Evolutionary conservation across 2,797 vertebrate species (phyloP).

Genomic region (Pipistrellus pygmaeus): DNA sequence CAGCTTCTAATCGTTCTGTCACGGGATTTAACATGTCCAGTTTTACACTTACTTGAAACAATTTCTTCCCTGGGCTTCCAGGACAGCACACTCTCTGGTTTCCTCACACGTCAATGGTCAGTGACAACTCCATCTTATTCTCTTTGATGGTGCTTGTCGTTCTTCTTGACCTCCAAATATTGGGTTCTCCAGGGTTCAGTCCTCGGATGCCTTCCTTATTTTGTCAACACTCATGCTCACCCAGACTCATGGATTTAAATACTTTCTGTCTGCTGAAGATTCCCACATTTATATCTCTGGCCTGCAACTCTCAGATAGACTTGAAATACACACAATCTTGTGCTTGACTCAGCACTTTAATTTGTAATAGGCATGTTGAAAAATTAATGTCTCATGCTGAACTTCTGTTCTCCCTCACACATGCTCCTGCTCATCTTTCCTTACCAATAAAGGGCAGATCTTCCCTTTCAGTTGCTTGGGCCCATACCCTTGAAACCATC

Average conservation of each 20-base stretch:
- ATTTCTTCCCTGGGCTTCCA: constrained; percentile 6
- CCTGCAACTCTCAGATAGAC: not conserved
- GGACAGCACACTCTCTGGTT: not conserved
- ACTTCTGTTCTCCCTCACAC: not conserved
- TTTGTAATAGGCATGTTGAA: constrained; percentile 49
- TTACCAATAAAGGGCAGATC: not conserved
- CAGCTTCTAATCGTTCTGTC: not conserved
- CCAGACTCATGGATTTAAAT: not conserved
- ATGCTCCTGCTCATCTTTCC: not conserved
- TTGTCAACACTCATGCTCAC: not conserved
- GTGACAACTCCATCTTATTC: not conserved
- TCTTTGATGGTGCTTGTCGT: not conserved
- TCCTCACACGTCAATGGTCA: not conserved
- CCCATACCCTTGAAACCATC: not conserved
- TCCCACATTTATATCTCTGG: not conserved
- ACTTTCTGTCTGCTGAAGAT: not conserved
- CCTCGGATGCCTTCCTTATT: not conserved
- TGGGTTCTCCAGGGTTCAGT: not conserved
- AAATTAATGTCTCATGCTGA: constrained; percentile 11
- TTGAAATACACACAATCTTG: not conserved
- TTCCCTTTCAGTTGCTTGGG: not conserved
- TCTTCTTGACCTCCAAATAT: constrained; percentile 8
- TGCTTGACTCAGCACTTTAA: constrained; percentile 34
- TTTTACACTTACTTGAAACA: not conserved
- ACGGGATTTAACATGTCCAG: not conserved